These are phyloP conservation scores for Drosophila fuyamai DNA, from an alignment of 1,140 invertebrate species.

Conservation along the genomic window DNA sequence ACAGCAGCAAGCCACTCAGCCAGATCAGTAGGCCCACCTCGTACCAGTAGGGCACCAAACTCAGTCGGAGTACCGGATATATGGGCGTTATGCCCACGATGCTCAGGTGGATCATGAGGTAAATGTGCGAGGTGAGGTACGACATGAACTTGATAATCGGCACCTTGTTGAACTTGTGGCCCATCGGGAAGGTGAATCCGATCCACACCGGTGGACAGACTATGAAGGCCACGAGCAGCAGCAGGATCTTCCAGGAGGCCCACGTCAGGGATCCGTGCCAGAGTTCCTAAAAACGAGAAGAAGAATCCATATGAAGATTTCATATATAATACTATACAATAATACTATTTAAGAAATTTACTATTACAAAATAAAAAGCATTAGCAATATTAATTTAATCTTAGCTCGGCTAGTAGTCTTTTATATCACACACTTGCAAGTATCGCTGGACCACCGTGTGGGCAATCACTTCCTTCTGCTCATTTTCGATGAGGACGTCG, in stretches of 20 bases:
- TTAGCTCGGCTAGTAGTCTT: background rate
- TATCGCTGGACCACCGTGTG: slow-evolving; percentile 95
- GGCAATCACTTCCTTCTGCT: slow-evolving; percentile 98
- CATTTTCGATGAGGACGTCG: slow-evolving; percentile 99
- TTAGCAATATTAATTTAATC: too few species aligned
- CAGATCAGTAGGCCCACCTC: slow-evolving; percentile 98
- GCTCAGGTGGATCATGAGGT: slow-evolving; percentile 96
- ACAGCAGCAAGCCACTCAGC: slow-evolving; percentile 97
- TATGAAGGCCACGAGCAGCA: slow-evolving; percentile 96
- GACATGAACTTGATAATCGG: slow-evolving; percentile 99
- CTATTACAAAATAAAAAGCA: too few species aligned
- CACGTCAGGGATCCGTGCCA: slow-evolving; percentile 98
- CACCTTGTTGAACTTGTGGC: slow-evolving; percentile 97
- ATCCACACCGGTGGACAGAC: slow-evolving; percentile 98
- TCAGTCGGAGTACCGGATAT: slow-evolving; percentile 91
- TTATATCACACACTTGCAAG: slow-evolving; percentile 89
- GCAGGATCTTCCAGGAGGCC: slow-evolving; percentile 97
- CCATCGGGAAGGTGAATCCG: slow-evolving; percentile 96
- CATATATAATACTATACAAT: too few species aligned
- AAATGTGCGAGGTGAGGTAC: slow-evolving; percentile 98
- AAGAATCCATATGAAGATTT: background rate
- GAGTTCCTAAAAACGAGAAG: slow-evolving; percentile 89
- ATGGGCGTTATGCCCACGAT: slow-evolving; percentile 96
- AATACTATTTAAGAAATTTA: too few species aligned
- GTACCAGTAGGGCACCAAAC: slow-evolving; percentile 94